These are phyloP conservation scores for Eupithecia exiguata DNA, from an alignment of 2,888 invertebrate species.

Conservation along the genomic window DNA sequence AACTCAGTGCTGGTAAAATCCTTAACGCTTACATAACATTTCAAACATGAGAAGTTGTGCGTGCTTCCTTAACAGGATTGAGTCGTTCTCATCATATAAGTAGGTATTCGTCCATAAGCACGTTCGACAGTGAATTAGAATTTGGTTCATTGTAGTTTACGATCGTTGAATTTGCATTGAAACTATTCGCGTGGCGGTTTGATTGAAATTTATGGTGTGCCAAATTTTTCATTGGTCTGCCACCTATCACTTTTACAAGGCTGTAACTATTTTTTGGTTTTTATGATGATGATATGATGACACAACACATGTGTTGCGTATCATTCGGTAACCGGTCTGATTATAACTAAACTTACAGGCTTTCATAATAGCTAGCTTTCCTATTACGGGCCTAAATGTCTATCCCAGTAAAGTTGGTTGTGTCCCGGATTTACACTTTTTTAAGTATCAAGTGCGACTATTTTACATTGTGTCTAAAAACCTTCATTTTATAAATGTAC, in stretches of 20 bases:
- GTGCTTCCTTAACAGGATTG: neutral
- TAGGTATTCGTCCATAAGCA: conserved; percentile 3
- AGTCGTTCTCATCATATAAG: neutral
- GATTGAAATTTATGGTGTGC: conserved; percentile 65
- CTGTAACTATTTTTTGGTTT: neutral
- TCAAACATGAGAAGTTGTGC: neutral
- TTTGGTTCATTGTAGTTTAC: conserved; percentile 53
- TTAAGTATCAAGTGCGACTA: too few species aligned
- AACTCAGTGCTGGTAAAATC: neutral
- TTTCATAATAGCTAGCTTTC: too few species aligned
- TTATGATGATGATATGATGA: neutral
- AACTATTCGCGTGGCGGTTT: conserved; percentile 48
- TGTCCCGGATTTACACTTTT: too few species aligned
- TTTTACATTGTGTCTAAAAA: too few species aligned
- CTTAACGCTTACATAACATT: neutral
- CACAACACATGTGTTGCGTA: neutral
- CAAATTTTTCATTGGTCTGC: conserved; percentile 53
- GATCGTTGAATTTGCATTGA: conserved; percentile 57
- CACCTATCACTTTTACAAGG: neutral
- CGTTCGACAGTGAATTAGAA: conserved; percentile 34
- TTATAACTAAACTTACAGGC: too few species aligned
- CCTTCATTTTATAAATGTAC: too few species aligned
- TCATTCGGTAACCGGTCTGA: too few species aligned
- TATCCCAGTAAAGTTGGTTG: too few species aligned
- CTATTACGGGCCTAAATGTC: too few species aligned